phyloP scores from a whole-genome alignment of 2,888 invertebrate species.

The Eilema caniola region DNA sequence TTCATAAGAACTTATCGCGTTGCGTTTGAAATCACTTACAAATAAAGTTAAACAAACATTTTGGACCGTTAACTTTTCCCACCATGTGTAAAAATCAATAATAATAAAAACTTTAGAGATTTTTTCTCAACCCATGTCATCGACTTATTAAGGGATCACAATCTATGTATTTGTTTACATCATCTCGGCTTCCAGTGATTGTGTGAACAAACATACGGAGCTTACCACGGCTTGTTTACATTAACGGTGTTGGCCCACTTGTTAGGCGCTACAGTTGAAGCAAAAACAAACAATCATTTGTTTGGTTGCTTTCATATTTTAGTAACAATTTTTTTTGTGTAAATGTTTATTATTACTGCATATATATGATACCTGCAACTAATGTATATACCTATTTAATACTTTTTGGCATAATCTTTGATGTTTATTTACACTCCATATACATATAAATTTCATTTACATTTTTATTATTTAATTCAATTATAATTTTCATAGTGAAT shows the following conservation, averaged over 20 bases:
- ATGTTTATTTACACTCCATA: no score
- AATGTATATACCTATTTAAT: no score
- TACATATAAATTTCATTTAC: no score
- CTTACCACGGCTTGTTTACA: constrained; percentile 67
- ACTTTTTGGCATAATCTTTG: no score
- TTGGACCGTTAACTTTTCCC: constrained; percentile 6
- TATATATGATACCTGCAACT: no score
- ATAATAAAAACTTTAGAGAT: background rate
- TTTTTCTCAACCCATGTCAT: constrained; percentile 65
- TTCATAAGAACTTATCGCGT: no score
- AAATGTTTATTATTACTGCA: no score
- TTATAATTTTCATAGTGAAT: no score
- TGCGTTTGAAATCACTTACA: background rate
- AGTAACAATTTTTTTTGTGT: background rate
- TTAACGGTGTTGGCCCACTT: constrained; percentile 62
- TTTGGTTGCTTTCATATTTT: constrained; percentile 58
- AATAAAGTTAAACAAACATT: background rate
- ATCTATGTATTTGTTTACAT: constrained; percentile 70
- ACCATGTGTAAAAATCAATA: background rate
- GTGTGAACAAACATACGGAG: constrained; percentile 54
- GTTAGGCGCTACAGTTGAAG: constrained; percentile 64
- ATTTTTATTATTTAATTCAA: no score
- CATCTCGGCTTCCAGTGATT: constrained; percentile 60
- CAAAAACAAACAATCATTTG: constrained; percentile 66
- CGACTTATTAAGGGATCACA: constrained; percentile 64